Conservation (phyloP, 2,113 vertebrate genomes). For the Nothoprocta pentlandii region DNA sequence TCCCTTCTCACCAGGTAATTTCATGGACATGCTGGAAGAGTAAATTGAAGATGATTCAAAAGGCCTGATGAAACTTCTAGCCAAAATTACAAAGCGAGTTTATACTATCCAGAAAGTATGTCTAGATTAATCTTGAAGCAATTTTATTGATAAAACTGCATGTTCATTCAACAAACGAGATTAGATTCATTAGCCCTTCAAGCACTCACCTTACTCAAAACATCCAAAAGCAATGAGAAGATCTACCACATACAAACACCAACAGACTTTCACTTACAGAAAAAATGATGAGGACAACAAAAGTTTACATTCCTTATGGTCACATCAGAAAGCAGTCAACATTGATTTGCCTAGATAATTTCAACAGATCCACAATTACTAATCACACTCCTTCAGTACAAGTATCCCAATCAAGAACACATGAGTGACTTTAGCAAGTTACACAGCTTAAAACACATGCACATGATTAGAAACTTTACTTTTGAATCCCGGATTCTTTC, state of each 20-base stretch:
- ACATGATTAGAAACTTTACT: constrained; percentile 79
- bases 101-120: background rate
- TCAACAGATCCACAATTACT: background rate
- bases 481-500: constrained; percentile 98
- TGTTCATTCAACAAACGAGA: background rate
- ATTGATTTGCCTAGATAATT: background rate
- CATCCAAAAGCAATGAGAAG: background rate
- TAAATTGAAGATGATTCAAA: background rate
- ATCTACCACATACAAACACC: background rate
- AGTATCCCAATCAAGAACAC: background rate
- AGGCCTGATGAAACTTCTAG: background rate
- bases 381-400: background rate
- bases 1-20: background rate
- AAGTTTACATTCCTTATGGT: background rate
- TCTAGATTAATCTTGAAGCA: background rate
- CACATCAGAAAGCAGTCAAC: background rate
- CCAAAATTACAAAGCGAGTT: background rate
- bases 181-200: background rate
- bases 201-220: background rate
- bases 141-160: background rate
- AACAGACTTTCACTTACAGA: background rate
- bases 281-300: background rate
- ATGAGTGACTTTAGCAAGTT: background rate
- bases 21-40: background rate
- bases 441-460: background rate